Base-by-base conservation (phyloP, 2,888 invertebrate genomes). In the Eutolmus rufibarbis region DNA sequence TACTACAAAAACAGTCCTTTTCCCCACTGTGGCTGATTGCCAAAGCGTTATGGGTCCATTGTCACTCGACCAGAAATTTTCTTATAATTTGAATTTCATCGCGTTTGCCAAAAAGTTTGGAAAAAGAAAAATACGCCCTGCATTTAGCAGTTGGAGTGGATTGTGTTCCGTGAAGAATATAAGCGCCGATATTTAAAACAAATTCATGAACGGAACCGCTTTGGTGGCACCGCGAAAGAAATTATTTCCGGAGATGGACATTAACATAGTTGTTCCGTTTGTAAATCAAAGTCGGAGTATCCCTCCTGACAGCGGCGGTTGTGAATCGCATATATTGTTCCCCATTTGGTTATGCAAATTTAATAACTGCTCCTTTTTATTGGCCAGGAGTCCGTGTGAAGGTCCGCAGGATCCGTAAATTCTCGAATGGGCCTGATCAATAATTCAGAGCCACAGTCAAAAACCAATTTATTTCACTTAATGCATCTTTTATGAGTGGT, bases 391-490 rank as follows among this genome's bases (percentile, higher is more conserved):
- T 40, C 51, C 51, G 34, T n/a, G 3, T n/a, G 81, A 56, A 16
- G 23, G 46, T 31, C 81, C 31, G n/a, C 56, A 56, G 8, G 31
- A 56, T 37, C 31, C 16, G 56, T 56, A 81, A 56, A 34, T 56
- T 51, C 51, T 34, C 34, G 51, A 79, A 81, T 56, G 56, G 31
- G 19, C n/a, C 31, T 57, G 14, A 82, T 82, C 82, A 82, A 82
- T 57, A 82, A 82, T 82, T 82, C 82, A 82, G 31, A 82, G 28
- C 28, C 28, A 56, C 82, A 34, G 16, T 40, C 51, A 74, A 74
- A 85, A 85, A 43, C 74, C 85, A 85, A 85, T 85, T 85, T 85
- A 74, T 74, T 85, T 74, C 85, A 74, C 46, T 85, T 74, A 85
- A 85, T 74, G 23, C 74, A 85, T 85, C 37, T 74, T 74, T 85